Conservation (phyloP, 1,140 invertebrate species). For the Galleria mellonella region DNA sequence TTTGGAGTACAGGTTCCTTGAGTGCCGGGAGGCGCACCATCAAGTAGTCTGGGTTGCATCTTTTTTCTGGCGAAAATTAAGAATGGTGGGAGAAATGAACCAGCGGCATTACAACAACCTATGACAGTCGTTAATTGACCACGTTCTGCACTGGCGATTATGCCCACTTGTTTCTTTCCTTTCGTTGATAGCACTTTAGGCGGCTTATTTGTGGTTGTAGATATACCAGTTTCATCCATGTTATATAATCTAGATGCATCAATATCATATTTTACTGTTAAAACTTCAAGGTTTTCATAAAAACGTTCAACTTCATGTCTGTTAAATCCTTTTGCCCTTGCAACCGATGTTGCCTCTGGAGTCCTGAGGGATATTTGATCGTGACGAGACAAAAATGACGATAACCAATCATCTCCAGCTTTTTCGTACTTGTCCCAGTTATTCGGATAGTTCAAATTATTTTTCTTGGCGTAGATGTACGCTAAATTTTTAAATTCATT, state of each 20-base stretch:
- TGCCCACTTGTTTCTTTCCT: no score
- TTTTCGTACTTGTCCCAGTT: constrained; percentile 25
- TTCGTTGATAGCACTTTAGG: no score
- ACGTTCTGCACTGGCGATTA: no score
- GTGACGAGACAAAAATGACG: no score
- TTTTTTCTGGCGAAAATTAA: constrained; percentile 15
- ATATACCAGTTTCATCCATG: no score
- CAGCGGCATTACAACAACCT: no score
- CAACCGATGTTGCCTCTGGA: no score
- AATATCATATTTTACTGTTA: constrained; percentile 22
- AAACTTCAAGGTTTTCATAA: constrained; percentile 22
- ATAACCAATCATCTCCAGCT: no score
- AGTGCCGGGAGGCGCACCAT: constrained; percentile 21
- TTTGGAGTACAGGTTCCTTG: constrained; percentile 24
- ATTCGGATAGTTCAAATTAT: constrained; percentile 20
- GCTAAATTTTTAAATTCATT: constrained; percentile 22
- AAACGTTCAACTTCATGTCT: constrained; percentile 24
- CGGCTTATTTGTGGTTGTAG: no score
- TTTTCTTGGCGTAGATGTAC: constrained; percentile 22
- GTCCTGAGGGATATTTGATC: no score
- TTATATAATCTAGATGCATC: constrained; percentile 14
- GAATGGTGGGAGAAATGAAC: constrained; percentile 10
- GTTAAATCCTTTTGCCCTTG: constrained; percentile 29
- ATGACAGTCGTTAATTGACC: no score
- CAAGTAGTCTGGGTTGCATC: constrained; percentile 25